Evolutionary conservation across 2,888 invertebrate species (phyloP).

Genomic region (Ormia ochracea): DNA sequence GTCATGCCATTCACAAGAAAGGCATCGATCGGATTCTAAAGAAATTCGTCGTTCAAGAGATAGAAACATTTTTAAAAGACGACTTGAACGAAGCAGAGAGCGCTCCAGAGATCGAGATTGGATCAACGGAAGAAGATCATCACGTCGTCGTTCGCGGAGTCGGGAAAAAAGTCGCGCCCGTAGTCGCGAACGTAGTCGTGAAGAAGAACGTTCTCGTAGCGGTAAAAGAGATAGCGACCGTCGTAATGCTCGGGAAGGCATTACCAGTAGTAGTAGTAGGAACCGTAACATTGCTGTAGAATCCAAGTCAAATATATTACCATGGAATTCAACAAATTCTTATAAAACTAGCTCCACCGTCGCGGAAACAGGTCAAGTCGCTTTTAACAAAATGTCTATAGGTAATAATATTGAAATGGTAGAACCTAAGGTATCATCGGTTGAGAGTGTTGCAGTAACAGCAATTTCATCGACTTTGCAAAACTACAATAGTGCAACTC

Average conservation of each 20-base stretch:
- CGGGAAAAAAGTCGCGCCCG: slow-evolving; percentile 72
- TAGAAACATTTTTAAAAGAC: slow-evolving; percentile 76
- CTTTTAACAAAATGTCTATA: slow-evolving; percentile 1
- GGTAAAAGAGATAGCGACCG: slow-evolving; percentile 63
- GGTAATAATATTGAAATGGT: neutral
- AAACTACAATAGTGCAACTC: slow-evolving; percentile 64
- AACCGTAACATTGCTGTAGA: slow-evolving; percentile 25
- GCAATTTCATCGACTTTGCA: slow-evolving; percentile 64
- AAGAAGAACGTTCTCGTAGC: slow-evolving; percentile 77
- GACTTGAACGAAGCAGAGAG: slow-evolving; percentile 78
- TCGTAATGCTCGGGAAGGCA: slow-evolving; percentile 25
- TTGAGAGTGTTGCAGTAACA: slow-evolving; percentile 3
- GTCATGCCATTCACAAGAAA: slow-evolving; percentile 64
- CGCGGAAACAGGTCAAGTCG: neutral
- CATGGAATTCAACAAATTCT: slow-evolving; percentile 60
- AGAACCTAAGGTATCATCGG: neutral
- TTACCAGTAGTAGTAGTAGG: neutral
- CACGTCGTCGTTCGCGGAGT: slow-evolving; percentile 66
- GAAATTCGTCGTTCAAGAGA: slow-evolving; percentile 70
- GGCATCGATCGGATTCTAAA: slow-evolving; percentile 73
- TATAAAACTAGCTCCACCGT: slow-evolving; percentile 51
- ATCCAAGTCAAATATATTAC: slow-evolving; percentile 44
- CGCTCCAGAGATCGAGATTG: slow-evolving; percentile 64
- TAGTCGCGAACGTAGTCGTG: slow-evolving; percentile 70
- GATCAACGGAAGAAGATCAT: slow-evolving; percentile 71